These are phyloP conservation scores for Endotricha flammealis DNA, from an alignment of 2,888 invertebrate species.

Conservation along the genomic window DNA sequence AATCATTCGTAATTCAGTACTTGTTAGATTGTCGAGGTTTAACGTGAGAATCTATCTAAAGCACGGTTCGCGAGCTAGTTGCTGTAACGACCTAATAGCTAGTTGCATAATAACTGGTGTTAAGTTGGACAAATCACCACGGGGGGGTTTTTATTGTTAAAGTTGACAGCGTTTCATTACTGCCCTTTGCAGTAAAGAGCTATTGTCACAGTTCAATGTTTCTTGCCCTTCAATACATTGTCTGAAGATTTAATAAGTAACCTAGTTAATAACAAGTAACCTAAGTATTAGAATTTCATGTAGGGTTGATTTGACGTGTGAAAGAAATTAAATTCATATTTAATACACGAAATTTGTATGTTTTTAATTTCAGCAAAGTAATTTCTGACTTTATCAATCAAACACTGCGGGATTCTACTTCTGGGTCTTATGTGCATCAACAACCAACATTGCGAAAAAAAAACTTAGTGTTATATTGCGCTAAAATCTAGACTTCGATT, in stretches of 20 bases:
- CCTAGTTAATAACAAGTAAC: constrained; percentile 6
- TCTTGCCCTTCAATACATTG: constrained; percentile 13
- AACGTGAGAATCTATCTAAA: constrained; percentile 19
- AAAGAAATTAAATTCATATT: constrained; percentile 1
- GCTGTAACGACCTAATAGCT: constrained; percentile 41
- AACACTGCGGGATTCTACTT: too few relatives aligned
- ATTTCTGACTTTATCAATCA: too few relatives aligned
- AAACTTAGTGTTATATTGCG: too few relatives aligned
- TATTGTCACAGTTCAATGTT: constrained; percentile 15
- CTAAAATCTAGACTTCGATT: too few relatives aligned
- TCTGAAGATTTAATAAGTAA: constrained; percentile 9
- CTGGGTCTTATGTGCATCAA: too few relatives aligned
- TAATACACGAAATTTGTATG: too few relatives aligned
- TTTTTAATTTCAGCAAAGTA: too few relatives aligned
- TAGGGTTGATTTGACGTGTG: background rate
- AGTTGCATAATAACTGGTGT: constrained; percentile 59
- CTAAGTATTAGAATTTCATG: constrained; percentile 2
- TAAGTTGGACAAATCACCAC: constrained; percentile 39
- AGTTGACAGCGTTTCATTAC: constrained; percentile 36
- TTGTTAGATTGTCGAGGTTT: constrained; percentile 8
- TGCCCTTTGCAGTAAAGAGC: constrained; percentile 23
- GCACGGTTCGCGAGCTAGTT: constrained; percentile 23
- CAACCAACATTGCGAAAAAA: too few relatives aligned
- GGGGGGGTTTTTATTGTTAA: constrained; percentile 35
- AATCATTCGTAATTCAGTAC: constrained; percentile 8